These are phyloP conservation scores for Tamandua tetradactyla DNA, from an alignment of 2,797 vertebrate genomes.

Conservation along the genomic window DNA sequence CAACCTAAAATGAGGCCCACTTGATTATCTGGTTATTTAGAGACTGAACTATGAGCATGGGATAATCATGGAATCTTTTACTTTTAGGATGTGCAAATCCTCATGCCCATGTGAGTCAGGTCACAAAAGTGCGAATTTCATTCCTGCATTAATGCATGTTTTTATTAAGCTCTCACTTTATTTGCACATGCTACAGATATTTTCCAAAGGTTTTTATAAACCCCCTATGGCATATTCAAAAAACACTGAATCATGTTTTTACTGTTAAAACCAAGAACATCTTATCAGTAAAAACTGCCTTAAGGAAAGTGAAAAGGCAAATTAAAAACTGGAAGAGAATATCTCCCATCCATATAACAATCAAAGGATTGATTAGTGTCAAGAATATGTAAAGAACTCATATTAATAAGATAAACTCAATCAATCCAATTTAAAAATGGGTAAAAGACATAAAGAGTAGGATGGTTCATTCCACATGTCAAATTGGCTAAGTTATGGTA, in stretches of 20 bases:
- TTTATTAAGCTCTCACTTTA: constrained; percentile 75
- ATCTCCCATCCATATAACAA: neutral
- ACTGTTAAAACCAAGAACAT: constrained; percentile 30
- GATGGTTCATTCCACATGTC: too few species aligned
- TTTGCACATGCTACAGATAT: constrained; percentile 69
- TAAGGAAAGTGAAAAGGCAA: constrained; percentile 9
- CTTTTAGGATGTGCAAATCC: neutral
- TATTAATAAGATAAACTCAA: neutral
- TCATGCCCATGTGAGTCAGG: neutral
- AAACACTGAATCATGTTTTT: too few species aligned
- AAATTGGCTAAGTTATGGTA: too few species aligned
- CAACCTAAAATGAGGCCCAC: neutral
- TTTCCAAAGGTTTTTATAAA: constrained; percentile 72
- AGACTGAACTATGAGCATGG: neutral
- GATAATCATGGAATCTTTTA: neutral
- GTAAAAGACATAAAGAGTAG: neutral
- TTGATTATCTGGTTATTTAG: neutral
- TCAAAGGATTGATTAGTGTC: neutral
- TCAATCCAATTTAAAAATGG: neutral
- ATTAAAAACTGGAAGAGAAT: neutral
- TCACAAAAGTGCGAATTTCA: too few species aligned
- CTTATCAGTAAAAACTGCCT: neutral
- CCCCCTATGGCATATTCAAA: too few species aligned
- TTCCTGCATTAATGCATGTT: constrained; percentile 77
- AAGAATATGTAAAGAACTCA: neutral